Evolutionary conservation across 2,888 invertebrate species (phyloP), one percentile per base, ranked within the genome.

Genomic region (Zaprionus obscuricornis): DNA sequence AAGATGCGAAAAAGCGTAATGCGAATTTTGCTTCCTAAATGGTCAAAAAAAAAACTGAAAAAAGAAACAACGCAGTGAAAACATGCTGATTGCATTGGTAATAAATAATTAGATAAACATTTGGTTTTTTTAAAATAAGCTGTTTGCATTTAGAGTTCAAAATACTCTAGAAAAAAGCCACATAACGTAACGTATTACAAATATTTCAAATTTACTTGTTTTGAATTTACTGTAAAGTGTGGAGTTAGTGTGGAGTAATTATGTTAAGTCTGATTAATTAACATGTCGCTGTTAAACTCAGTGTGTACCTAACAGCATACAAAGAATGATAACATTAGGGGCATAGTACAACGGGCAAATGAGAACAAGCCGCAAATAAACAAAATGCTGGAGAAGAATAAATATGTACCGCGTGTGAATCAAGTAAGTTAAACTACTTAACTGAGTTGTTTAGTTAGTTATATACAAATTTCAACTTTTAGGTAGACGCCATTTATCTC

Each of bases 401-500:
- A 86, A 51, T 91, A 90, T 76, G 91, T 91, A 2, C 90, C 91
- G 8, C 86, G 91, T 45, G 91, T 91, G 0, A 91, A 91, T 62
- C 91, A 91, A 86, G 91, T 91, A 73, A 66, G 39, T 24, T 42
- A 3, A 7, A 55, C 0, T 14, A 8, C 2, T 3, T 6, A 11
- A 14, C 7, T 27, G n/a, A n/a, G n/a, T n/a, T n/a, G n/a, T n/a
- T n/a, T n/a, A n/a, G n/a, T n/a, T n/a, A n/a, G n/a, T n/a, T n/a
- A n/a, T n/a, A n/a, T n/a, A n/a, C n/a, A 8, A 26, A 26, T 18
- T 11, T 7, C 1, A 31, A 10, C n/a, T 33, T 27, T 3, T 77
- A 95, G 92, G 91, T 96, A 62, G 96, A 96, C 90, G 95, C 96
- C 18, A 91, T 93, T n/a, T 94, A 94, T 78, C 91, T 97, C 26